Conservation (phyloP, 1,140 invertebrate genomes). For the Pygmarrhopalites habei region DNA sequence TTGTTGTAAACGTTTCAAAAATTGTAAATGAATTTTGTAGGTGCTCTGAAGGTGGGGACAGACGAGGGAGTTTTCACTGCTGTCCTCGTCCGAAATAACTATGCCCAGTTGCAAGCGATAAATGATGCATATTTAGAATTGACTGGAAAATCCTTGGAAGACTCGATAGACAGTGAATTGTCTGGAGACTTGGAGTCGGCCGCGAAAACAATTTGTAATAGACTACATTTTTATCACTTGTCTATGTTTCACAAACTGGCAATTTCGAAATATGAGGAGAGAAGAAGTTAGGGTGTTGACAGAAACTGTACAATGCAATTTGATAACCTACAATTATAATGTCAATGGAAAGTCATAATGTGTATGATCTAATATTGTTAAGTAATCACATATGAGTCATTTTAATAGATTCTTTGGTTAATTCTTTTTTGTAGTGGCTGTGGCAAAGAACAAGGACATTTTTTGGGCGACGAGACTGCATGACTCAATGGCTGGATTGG, state of each 20-base stretch:
- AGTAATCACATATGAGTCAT: too few species aligned
- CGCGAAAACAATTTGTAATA: constrained; percentile 38
- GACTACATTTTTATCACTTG: background rate
- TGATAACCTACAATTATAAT: too few species aligned
- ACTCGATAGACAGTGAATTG: constrained; percentile 31
- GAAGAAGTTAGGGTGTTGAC: too few species aligned
- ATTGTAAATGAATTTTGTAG: constrained; percentile 40
- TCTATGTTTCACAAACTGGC: background rate
- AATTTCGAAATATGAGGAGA: background rate
- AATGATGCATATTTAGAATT: constrained; percentile 61
- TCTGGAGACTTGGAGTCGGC: constrained; percentile 33
- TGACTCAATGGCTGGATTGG: constrained; percentile 48
- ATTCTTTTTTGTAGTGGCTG: constrained; percentile 43
- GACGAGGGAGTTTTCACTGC: constrained; percentile 81
- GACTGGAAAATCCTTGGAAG: constrained; percentile 33
- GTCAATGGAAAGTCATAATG: too few species aligned
- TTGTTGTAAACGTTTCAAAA: too few species aligned
- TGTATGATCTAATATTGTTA: too few species aligned
- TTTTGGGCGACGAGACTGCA: constrained; percentile 53
- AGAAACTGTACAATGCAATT: too few species aligned
- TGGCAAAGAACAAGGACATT: constrained; percentile 46
- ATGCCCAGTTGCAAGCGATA: constrained; percentile 43
- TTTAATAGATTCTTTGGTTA: too few species aligned
- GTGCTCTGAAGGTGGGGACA: constrained; percentile 77
- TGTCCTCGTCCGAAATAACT: constrained; percentile 52